Evolutionary conservation across 2,888 invertebrate genomes (phyloP).

Genomic region (Nomada hirtipes): DNA sequence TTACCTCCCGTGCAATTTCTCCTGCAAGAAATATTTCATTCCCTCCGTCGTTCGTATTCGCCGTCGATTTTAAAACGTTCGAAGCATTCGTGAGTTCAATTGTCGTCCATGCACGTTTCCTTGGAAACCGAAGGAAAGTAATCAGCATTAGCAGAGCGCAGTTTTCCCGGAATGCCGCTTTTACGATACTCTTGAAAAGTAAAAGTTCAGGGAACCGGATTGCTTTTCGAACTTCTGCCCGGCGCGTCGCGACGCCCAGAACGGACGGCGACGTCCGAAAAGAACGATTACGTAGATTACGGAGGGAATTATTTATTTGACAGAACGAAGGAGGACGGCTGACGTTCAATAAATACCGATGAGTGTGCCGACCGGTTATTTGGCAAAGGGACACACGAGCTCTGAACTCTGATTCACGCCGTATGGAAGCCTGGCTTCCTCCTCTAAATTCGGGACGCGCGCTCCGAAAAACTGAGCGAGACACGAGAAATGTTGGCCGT

Average conservation of each 20-base stretch:
- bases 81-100: no score
- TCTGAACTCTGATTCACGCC: conserved; percentile 60
- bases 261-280: not conserved
- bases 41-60: no score
- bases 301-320: conserved; percentile 33
- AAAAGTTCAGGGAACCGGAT: not conserved
- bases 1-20: no score
- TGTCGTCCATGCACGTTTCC: no score
- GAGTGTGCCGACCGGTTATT: conserved; percentile 57
- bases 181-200: not conserved
- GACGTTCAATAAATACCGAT: conserved; percentile 66
- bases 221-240: no score
- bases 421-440: conserved; percentile 3
- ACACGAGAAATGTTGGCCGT: conserved; percentile 42
- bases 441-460: conserved; percentile 49
- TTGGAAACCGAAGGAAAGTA: no score
- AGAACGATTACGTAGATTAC: conserved; percentile 33
- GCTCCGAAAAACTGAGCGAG: conserved; percentile 43
- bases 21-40: no score
- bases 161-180: no score
- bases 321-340: conserved; percentile 42
- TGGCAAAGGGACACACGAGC: conserved; percentile 54
- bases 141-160: no score
- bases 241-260: no score
- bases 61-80: no score